Base-by-base conservation (phyloP, 1,140 invertebrate species). In the Dendroctonus ponderosae region DNA sequence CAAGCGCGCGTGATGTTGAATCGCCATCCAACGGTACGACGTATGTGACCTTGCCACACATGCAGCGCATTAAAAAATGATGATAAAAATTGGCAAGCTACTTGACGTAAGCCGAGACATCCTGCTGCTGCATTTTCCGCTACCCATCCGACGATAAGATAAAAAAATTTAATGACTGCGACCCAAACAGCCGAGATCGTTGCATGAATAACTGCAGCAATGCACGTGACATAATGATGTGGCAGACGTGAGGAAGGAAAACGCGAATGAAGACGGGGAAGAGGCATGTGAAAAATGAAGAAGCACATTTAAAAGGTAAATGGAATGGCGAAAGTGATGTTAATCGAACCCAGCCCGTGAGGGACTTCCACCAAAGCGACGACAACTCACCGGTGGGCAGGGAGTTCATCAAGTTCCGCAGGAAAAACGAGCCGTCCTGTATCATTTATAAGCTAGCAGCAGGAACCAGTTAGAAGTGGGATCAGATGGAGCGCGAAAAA, bases 351-450 rank as follows among this genome's bases (percentile, higher is more conserved):
- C 26, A 26, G 26, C 26, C 26, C 26, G 26, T 44, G 8, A 43
- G 41, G 48, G 42, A 26, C 51, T 54, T 67, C 59, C 66, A 67
- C 56, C 65, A 67, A 67, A 67, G 60, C 58, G 66, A 61, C 58
- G 66, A 61, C 37, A 54, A 68, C 67, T 68, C 67, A 68, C 67
- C 67, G 67, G 56, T 50, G 54, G 67, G 60, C 60, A 68, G 44
- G 46, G 67, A 63, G 46, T 60, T 63, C 67, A 68, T 68, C 67
- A 68, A 60, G 44, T 68, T 64, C 60, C 62, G 53, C 26, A 68
- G 67, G 54, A 68, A 59, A 51, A 68, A 68, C 67, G 67, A 49
- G 58, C 46, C 67, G 58, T 67, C 59, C 42, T 67, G 66, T 39
- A 67, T 67, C 66, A 67, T 67, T 66, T 67, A 26, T 26, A 26